Conservation (phyloP, 2,797 vertebrate genomes). For the Microhierax caerulescens region DNA sequence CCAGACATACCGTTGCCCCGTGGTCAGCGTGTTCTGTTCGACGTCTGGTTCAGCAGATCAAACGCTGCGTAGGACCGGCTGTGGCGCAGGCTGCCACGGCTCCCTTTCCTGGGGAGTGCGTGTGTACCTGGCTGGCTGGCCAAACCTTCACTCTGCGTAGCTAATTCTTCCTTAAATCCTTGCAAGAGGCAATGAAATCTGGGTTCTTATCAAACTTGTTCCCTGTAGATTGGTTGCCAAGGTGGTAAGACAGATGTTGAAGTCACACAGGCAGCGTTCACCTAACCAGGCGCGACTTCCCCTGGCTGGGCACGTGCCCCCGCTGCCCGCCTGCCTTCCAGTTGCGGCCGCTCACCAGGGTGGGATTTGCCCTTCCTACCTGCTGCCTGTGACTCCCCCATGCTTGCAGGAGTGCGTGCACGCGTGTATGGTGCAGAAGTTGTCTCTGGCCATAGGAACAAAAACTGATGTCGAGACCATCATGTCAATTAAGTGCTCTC, state of each 20-base stretch:
- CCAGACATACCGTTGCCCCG: accelerated
- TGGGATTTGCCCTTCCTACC: accelerated
- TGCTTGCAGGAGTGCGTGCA: accelerated
- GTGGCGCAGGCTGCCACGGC: not conserved
- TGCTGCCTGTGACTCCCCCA: accelerated
- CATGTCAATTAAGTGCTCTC: accelerated
- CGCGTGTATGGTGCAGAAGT: accelerated
- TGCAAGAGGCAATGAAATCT: not conserved
- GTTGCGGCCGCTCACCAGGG: not conserved
- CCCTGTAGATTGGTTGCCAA: accelerated
- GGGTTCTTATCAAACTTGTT: accelerated
- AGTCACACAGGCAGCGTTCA: accelerated
- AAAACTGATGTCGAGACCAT: not conserved
- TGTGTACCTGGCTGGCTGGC: accelerated
- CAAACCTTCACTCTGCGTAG: not conserved
- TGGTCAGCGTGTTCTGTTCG: accelerated
- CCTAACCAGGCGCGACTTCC: not conserved
- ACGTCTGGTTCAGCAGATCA: not conserved
- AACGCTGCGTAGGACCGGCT: not conserved
- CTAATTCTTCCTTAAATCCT: not conserved
- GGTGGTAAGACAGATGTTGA: not conserved
- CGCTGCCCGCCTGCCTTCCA: not conserved
- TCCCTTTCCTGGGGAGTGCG: accelerated
- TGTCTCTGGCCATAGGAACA: no score
- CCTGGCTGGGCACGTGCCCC: accelerated